Conservation (phyloP, 1,140 invertebrate genomes). For the Nasonia vitripennis region DNA sequence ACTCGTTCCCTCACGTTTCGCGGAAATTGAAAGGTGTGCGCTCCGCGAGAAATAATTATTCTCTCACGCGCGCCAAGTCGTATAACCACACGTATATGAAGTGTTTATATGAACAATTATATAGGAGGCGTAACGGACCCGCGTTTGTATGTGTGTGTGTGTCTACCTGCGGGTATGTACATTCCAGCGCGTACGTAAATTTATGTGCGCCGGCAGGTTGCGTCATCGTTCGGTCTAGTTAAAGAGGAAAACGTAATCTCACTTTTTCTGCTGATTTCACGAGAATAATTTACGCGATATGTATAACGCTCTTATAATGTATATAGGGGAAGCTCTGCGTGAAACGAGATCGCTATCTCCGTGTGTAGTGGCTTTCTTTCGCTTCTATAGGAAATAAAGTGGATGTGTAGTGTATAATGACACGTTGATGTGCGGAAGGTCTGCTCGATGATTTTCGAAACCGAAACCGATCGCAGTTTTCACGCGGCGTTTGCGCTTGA, state of each 20-base stretch:
- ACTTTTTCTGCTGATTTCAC: neutral
- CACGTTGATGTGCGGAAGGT: no score
- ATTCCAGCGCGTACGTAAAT: neutral
- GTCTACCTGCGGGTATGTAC: neutral
- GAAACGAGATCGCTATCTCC: neutral
- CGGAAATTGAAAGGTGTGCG: slow-evolving; percentile 33
- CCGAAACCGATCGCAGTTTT: neutral
- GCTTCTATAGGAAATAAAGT: neutral
- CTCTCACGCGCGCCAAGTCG: slow-evolving; percentile 8
- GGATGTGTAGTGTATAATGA: no score
- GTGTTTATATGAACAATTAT: slow-evolving; percentile 38
- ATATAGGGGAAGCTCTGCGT: neutral
- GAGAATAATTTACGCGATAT: slow-evolving; percentile 1
- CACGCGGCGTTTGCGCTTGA: neutral
- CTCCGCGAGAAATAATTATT: slow-evolving; percentile 15
- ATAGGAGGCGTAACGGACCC: slow-evolving; percentile 14
- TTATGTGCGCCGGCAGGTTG: neutral
- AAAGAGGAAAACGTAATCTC: slow-evolving; percentile 23
- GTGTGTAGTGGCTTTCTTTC: neutral
- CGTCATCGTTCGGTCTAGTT: slow-evolving; percentile 32
- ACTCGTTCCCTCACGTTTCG: neutral
- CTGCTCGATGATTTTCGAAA: no score
- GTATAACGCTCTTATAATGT: neutral
- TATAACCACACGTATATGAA: neutral
- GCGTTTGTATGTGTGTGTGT: neutral